A percentile compares a stretch with the other conserved stretches of the same genome.
phyloP scores from a whole-genome alignment of 2,113 vertebrate species.

The Pseudonaja textilis region DNA sequence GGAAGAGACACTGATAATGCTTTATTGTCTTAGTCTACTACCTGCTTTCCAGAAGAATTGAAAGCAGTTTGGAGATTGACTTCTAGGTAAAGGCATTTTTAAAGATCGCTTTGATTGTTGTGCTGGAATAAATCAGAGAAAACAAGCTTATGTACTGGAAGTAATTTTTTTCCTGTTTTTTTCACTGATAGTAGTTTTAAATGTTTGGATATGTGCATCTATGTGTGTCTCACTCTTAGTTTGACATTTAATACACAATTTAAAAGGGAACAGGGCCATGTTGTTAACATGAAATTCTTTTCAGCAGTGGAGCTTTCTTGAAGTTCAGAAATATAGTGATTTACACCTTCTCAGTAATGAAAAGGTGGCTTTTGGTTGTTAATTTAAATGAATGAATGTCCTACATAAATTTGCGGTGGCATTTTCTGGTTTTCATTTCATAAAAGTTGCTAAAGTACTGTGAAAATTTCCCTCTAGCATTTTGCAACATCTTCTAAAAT shows the following conservation, averaged over 20 bases:
- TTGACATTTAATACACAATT: neutral
- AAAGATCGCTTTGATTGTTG: neutral
- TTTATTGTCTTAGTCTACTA: neutral
- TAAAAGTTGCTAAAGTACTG: neutral
- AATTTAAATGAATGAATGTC: neutral
- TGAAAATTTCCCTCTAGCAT: neutral
- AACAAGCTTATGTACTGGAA: neutral
- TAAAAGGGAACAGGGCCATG: neutral
- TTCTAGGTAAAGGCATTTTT: neutral
- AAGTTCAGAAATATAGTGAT: neutral
- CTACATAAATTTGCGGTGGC: neutral
- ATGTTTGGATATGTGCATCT: neutral
- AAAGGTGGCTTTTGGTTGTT: neutral
- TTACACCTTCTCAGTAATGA: neutral
- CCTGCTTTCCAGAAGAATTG: neutral
- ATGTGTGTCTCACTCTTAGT: neutral
- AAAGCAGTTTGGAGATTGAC: neutral
- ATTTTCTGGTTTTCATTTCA: neutral
- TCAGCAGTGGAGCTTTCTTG: neutral
- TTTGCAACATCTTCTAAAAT: neutral
- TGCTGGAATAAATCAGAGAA: neutral
- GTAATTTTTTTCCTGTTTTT: neutral
- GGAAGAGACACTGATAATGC: neutral
- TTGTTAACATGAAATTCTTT: neutral
- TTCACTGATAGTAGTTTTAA: neutral